A percentile compares a stretch with the other conserved stretches of the same genome.
These are phyloP conservation scores for Amphipoea lucens DNA, from an alignment of 2,888 invertebrate genomes.

Conservation along the genomic window DNA sequence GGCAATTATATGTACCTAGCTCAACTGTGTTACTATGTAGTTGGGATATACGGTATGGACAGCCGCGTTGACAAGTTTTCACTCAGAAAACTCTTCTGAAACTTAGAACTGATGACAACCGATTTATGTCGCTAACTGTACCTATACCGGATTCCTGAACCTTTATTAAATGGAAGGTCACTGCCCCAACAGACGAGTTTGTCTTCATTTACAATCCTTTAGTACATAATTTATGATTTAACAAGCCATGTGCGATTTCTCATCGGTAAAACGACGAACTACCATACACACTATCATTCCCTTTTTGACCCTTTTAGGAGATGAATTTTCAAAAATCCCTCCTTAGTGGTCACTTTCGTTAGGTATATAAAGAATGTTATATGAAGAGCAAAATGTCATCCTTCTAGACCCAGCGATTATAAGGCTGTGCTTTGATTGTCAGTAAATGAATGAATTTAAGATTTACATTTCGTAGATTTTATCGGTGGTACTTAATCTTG, in stretches of 20 bases:
- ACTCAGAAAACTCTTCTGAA: not conserved
- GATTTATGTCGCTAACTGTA: not conserved
- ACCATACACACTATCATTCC: not conserved
- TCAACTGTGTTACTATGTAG: not conserved
- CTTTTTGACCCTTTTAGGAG: not conserved
- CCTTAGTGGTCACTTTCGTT: not conserved
- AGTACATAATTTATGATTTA: not conserved
- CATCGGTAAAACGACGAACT: not conserved
- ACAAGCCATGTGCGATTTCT: not conserved
- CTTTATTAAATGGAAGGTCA: not conserved
- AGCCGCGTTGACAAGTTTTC: not conserved
- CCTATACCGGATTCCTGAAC: not conserved
- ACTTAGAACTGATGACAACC: not conserved
- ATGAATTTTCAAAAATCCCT: not conserved
- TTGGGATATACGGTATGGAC: not conserved
- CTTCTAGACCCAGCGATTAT: not conserved
- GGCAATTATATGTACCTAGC: not conserved
- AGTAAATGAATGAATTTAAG: not conserved
- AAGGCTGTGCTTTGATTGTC: not conserved
- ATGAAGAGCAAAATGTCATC: not conserved
- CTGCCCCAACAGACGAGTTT: not conserved
- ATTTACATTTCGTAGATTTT: not conserved
- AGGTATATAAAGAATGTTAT: too few species aligned
- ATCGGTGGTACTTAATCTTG: not conserved
- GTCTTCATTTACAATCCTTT: not conserved